These are phyloP conservation scores for Pseudomyrmex gracilis DNA, from an alignment of 1,140 invertebrate genomes.

Conservation along the genomic window DNA sequence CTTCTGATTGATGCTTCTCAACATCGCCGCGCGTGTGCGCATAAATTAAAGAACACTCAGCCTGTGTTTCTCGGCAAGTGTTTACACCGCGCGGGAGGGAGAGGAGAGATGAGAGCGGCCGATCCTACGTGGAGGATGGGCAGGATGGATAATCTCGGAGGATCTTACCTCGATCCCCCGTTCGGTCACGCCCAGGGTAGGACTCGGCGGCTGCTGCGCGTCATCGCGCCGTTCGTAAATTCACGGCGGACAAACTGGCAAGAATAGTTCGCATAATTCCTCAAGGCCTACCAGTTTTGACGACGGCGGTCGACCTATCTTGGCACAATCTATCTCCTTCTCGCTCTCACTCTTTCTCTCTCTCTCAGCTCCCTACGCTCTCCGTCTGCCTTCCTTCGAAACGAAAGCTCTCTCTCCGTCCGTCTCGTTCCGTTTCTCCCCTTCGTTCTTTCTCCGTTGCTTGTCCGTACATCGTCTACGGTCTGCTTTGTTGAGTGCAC, in stretches of 20 bases:
- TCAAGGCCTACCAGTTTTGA: conserved; percentile 86
- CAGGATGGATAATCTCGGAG: conserved; percentile 54
- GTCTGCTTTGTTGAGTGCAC: conserved; percentile 45
- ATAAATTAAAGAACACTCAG: conserved; percentile 45
- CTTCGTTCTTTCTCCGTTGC: conserved; percentile 45
- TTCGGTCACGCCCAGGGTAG: conserved; percentile 68
- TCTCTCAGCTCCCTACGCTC: conserved; percentile 57
- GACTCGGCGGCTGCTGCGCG: conserved; percentile 64
- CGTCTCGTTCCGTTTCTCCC: conserved; percentile 21
- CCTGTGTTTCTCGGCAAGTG: conserved; percentile 39
- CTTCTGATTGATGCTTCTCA: conserved; percentile 11
- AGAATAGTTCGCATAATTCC: conserved; percentile 85
- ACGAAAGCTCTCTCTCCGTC: conserved; percentile 19
- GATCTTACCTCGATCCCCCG: conserved; percentile 55
- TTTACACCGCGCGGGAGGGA: conserved; percentile 16
- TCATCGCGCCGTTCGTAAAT: conserved; percentile 81
- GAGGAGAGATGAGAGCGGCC: neutral
- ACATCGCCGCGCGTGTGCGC: conserved; percentile 40
- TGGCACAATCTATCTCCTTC: conserved; percentile 82
- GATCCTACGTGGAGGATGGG: conserved; percentile 26
- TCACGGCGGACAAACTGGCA: conserved; percentile 81
- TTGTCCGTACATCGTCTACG: conserved; percentile 30
- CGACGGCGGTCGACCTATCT: conserved; percentile 82
- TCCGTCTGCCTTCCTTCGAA: conserved; percentile 63
- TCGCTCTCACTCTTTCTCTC: conserved; percentile 74